Evolutionary conservation across 1,140 invertebrate genomes (phyloP).

Genomic region (Musca vetustissima): DNA sequence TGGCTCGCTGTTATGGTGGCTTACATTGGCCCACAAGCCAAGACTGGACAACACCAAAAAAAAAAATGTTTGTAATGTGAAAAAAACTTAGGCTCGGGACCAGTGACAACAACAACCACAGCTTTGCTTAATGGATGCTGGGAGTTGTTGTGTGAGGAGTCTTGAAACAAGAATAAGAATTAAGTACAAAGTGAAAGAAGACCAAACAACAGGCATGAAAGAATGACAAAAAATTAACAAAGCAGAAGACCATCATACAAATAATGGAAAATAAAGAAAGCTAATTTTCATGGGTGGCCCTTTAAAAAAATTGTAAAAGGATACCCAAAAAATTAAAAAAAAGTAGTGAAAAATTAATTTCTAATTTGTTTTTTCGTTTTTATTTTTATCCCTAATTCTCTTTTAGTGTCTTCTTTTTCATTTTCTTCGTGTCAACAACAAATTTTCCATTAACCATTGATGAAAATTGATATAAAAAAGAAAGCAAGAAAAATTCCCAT

Average conservation of each 20-base stretch:
- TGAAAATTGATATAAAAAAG: background rate
- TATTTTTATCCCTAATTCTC: too few species aligned
- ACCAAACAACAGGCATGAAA: background rate
- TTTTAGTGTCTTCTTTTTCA: background rate
- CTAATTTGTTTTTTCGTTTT: background rate
- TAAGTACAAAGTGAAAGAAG: background rate
- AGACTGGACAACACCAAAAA: conserved; percentile 13
- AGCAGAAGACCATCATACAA: background rate
- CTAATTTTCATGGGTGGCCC: background rate
- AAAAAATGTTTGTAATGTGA: background rate
- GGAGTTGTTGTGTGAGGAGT: background rate
- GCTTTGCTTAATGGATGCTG: conserved; percentile 8
- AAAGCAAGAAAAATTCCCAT: background rate
- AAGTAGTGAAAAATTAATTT: background rate
- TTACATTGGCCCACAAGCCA: conserved; percentile 22
- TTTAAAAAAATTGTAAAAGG: background rate
- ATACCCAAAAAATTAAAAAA: background rate
- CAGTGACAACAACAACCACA: background rate
- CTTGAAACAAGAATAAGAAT: background rate
- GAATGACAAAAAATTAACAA: background rate
- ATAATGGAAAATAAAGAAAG: background rate
- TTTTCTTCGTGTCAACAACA: too few species aligned
- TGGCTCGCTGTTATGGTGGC: background rate
- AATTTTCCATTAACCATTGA: conserved; percentile 3
- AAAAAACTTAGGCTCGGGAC: background rate